A percentile compares a stretch with the other conserved stretches of the same genome.
Conservation (phyloP, 2,797 vertebrate genomes). For the Tolypeutes matacus region DNA sequence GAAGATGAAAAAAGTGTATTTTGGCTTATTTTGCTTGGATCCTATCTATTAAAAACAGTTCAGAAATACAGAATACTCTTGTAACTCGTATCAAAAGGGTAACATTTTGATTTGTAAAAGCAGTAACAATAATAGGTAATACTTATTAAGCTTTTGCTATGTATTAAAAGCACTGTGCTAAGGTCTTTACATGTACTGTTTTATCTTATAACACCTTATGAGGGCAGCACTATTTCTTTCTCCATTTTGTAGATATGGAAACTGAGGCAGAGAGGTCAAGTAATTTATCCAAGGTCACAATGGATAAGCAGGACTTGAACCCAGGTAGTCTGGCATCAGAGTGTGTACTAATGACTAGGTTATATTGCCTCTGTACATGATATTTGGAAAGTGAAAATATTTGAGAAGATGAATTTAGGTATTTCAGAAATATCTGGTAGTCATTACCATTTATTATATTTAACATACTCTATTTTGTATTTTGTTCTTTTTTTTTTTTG, state of each 20-base stretch:
- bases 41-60: slow-evolving; percentile 26
- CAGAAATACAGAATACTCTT: not conserved
- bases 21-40: not conserved
- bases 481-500: not conserved
- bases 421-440: not conserved
- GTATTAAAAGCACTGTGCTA: not conserved
- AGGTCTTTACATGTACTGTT: not conserved
- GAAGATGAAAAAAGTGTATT: not conserved
- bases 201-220: not conserved
- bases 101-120: not conserved
- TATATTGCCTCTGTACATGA: not conserved
- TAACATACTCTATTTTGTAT: not conserved
- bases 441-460: not conserved
- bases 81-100: not conserved
- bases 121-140: not conserved
- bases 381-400: not conserved
- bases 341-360: not conserved
- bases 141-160: not conserved
- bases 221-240: not conserved
- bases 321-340: not conserved
- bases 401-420: not conserved
- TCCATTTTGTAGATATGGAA: not conserved
- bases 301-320: not conserved
- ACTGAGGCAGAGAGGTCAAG: not conserved
- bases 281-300: not conserved